phyloP scores from a whole-genome alignment of 2,113 vertebrate genomes.

The Melanotaenia duboulayi region DNA sequence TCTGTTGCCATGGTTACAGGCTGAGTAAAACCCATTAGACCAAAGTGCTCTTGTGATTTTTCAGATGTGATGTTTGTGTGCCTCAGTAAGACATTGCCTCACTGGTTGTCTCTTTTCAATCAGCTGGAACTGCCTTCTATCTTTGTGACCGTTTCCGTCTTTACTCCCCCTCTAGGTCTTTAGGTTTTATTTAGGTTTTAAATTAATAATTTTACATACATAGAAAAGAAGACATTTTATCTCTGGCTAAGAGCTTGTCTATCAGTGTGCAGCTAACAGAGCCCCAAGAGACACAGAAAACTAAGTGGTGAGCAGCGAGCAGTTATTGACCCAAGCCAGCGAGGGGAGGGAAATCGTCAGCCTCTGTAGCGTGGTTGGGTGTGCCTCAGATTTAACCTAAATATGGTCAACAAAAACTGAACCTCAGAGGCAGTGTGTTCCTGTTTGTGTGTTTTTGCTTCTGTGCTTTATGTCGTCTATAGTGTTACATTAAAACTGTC shows the following conservation, averaged over 20 bases:
- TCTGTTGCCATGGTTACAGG: conserved; percentile 56
- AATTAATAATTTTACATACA: too few species aligned
- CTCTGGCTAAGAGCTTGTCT: background rate
- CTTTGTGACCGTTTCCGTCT: background rate
- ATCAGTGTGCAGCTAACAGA: conserved; percentile 15
- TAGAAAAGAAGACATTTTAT: background rate
- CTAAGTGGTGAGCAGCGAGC: conserved; percentile 54
- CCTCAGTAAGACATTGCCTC: background rate
- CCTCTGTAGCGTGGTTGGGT: conserved; percentile 20
- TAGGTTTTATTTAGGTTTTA: too few species aligned
- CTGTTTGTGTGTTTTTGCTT: background rate
- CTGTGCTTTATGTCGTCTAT: too few species aligned
- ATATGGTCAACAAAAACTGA: conserved; percentile 6
- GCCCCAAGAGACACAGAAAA: conserved; percentile 32
- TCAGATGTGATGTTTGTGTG: background rate
- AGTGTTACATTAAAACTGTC: too few species aligned
- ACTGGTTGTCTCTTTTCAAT: background rate
- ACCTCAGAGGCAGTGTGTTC: background rate
- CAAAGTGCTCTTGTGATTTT: background rate
- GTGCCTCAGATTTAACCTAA: conserved; percentile 19
- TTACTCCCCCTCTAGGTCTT: background rate
- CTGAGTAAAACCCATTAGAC: conserved; percentile 35
- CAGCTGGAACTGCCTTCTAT: background rate
- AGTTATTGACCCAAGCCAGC: conserved; percentile 51
- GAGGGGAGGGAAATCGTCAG: conserved; percentile 40